A percentile compares a stretch with the other conserved stretches of the same genome.
Conservation (phyloP, 2,113 vertebrate species). For the Elephas maximus region DNA sequence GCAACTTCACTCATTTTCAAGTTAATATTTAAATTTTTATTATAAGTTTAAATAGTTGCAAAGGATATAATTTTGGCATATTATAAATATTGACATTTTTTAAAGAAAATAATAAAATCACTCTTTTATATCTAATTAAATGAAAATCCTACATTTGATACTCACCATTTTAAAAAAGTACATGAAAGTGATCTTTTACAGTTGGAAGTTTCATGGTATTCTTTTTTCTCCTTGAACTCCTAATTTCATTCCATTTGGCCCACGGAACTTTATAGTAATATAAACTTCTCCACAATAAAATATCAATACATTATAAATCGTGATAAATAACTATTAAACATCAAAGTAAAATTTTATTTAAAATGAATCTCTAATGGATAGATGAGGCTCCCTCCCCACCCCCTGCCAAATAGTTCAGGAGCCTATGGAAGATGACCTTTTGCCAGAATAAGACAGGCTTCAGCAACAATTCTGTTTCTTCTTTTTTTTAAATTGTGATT, state of each 20-base stretch:
- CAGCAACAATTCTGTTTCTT: background rate
- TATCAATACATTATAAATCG: background rate
- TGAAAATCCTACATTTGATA: background rate
- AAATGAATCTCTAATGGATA: background rate
- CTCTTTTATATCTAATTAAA: background rate
- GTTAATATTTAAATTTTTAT: conserved; percentile 21
- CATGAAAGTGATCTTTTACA: background rate
- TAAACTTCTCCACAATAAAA: background rate
- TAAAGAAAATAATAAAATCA: background rate
- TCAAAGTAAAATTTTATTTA: background rate
- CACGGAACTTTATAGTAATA: background rate
- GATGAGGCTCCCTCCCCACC: background rate
- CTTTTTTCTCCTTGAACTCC: background rate
- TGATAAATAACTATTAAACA: background rate
- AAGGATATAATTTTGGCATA: background rate
- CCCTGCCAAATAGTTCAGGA: conserved; percentile 23
- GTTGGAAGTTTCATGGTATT: conserved; percentile 8
- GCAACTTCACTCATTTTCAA: background rate
- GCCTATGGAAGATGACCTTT: background rate
- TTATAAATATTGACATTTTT: background rate
- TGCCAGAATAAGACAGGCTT: background rate
- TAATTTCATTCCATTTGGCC: background rate
- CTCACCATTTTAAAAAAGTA: background rate
- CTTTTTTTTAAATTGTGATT: too few species aligned
- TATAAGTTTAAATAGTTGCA: conserved; percentile 2